These are phyloP conservation scores for Neuroterus valhalla DNA, from an alignment of 1,140 invertebrate species.

Conservation along the genomic window DNA sequence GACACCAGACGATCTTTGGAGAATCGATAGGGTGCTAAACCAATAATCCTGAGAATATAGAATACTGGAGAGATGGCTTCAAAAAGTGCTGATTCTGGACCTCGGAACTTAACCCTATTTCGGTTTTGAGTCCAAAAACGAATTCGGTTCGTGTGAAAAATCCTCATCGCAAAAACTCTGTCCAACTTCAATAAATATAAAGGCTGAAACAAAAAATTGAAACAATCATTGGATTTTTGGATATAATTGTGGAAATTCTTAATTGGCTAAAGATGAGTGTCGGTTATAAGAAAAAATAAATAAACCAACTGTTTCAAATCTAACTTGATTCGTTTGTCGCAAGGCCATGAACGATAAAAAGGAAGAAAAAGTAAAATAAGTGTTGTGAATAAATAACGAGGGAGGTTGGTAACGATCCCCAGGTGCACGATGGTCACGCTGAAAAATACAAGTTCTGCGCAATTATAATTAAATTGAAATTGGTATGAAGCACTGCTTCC, in stretches of 20 bases:
- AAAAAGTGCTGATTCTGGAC: conserved; percentile 62
- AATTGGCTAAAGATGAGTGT: no score
- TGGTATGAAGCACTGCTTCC: background rate
- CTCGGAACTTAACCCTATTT: conserved; percentile 41
- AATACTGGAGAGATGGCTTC: conserved; percentile 59
- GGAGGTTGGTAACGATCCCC: background rate
- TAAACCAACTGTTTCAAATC: no score
- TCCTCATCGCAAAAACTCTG: background rate
- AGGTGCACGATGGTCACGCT: background rate
- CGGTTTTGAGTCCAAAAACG: background rate
- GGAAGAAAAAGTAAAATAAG: background rate
- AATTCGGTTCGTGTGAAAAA: background rate
- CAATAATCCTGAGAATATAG: conserved; percentile 58
- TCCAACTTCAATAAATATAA: background rate
- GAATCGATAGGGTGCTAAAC: conserved; percentile 65
- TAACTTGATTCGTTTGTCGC: no score
- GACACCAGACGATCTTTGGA: conserved; percentile 54
- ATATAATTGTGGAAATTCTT: no score
- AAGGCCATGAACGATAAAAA: no score
- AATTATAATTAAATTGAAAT: conserved; percentile 3
- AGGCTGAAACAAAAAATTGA: no score
- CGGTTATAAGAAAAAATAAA: no score
- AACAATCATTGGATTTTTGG: no score
- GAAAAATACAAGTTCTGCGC: background rate
- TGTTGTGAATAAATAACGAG: no score